Base-by-base conservation (phyloP, 2,888 invertebrate species). In the Euplexia lucipara region DNA sequence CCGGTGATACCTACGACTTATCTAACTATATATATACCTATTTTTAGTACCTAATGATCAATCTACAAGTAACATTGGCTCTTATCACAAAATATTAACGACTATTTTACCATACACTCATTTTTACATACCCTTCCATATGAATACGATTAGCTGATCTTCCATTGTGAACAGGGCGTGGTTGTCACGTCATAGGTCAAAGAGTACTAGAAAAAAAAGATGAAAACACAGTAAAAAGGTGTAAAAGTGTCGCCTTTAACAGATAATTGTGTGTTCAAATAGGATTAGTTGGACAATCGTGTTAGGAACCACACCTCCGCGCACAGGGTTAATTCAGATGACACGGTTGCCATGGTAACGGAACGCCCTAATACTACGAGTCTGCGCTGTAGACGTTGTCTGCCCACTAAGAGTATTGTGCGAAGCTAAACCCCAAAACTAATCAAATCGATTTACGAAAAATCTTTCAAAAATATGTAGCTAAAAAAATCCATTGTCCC, bases 291-390 rank as follows among this genome's bases (percentile, higher is more conserved):
- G 34, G 75, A 75, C 86, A 91, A 92, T 91, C 92, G 85, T 84
- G 84, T 91, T 92, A 90, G 84, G 69, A 81, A 87, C 91, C 91
- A 90, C 90, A 88, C 90, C 91, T 90, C 86, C 88, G 56, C 52
- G 12, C 18, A 59, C 65, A 74, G 78, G 71, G 70, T 75, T 75
- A 51, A 66, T 44, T 62, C 60, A 76, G 80, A 79, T 77, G 70
- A 68, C 62, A 65, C 3, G 10, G 85, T 86, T 83, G 70, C 75
- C 69, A 84, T 86, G 80, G 81, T 56, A 72, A 89, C 85, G 72
- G 41, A 53, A 78, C 65, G 71, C 70, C 66, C 68, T 68, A 67
- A 66, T 79, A 75, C 8, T 32, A 42, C 59, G 75, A 74, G 70
- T 54, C 70, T 74, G 65, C 73, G 75, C 75, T 32, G 60, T 74